Conservation (phyloP, 2,888 invertebrate genomes). For the Cloeon dipterum region DNA sequence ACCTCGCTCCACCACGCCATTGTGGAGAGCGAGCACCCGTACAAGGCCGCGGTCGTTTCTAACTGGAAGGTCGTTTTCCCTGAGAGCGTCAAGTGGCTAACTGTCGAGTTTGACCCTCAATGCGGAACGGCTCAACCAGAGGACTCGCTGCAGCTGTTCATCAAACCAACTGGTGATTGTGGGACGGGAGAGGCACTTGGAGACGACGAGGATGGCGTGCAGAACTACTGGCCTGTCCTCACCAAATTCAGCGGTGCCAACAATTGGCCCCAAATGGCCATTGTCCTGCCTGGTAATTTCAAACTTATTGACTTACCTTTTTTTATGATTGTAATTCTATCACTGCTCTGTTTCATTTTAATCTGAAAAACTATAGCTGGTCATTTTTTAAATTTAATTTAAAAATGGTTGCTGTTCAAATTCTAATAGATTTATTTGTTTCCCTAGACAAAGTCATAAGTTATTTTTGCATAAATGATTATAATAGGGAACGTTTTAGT, state of each 20-base stretch:
- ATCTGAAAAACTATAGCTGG: too few relatives aligned
- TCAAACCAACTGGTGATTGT: slow-evolving; percentile 12
- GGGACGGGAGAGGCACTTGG: slow-evolving; percentile 2
- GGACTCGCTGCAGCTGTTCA: slow-evolving; percentile 40
- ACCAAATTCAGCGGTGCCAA: slow-evolving; percentile 35
- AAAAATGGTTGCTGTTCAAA: too few relatives aligned
- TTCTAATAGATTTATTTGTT: too few relatives aligned
- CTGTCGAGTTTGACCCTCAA: slow-evolving; percentile 77
- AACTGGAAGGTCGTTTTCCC: slow-evolving; percentile 80
- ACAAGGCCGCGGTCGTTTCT: slow-evolving; percentile 65
- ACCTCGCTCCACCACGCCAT: slow-evolving; percentile 75
- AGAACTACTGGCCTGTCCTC: slow-evolving; percentile 36
- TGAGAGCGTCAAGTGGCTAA: slow-evolving; percentile 69
- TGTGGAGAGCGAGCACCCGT: slow-evolving; percentile 93
- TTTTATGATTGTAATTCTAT: too few relatives aligned
- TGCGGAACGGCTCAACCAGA: slow-evolving; percentile 86
- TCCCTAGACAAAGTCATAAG: too few relatives aligned
- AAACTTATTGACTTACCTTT: neutral
- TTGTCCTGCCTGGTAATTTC: slow-evolving; percentile 47
- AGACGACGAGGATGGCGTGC: slow-evolving; percentile 13
- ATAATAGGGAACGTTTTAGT: too few relatives aligned
- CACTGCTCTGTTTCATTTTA: too few relatives aligned
- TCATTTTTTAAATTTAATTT: too few relatives aligned
- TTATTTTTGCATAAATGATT: too few relatives aligned
- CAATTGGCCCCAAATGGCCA: slow-evolving; percentile 71